phyloP scores from a whole-genome alignment of 2,797 vertebrate genomes.

The Coranthus polyacanthus region DNA sequence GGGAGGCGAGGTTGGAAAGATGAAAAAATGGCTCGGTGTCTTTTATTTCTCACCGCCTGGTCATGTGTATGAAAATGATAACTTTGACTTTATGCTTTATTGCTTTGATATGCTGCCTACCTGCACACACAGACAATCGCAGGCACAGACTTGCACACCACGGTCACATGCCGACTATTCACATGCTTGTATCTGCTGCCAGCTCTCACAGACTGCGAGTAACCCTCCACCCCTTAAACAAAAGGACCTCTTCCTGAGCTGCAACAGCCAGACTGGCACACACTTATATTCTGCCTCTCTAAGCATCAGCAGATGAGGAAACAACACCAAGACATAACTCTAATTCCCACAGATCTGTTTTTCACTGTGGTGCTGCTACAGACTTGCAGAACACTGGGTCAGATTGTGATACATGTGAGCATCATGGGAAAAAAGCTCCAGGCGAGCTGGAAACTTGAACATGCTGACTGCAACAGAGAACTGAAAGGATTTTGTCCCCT shows the following conservation, averaged over 20 bases:
- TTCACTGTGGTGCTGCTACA: constrained; percentile 10
- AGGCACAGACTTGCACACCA: constrained; percentile 5
- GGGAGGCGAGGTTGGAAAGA: constrained; percentile 26
- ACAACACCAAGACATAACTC: constrained; percentile 17
- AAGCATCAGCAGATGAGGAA: neutral
- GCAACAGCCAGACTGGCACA: constrained; percentile 4
- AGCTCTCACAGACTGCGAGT: constrained; percentile 63
- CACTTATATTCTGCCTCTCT: neutral
- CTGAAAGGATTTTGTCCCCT: constrained; percentile 27
- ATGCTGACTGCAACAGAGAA: constrained; percentile 27
- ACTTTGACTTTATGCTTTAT: constrained; percentile 22
- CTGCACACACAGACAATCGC: constrained; percentile 7
- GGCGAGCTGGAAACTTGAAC: constrained; percentile 6
- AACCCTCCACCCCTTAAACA: constrained; percentile 68
- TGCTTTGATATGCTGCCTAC: constrained; percentile 34
- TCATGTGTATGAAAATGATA: constrained; percentile 29
- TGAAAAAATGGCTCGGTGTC: constrained; percentile 30
- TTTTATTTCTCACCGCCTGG: constrained; percentile 32
- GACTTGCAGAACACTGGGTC: constrained; percentile 8
- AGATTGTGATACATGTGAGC: constrained; percentile 18
- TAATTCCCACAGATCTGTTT: constrained; percentile 28
- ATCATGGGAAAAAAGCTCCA: no score
- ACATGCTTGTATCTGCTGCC: constrained; percentile 46
- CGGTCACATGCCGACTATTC: constrained; percentile 31
- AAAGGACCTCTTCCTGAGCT: constrained; percentile 63